Evolutionary conservation across 2,113 vertebrate genomes (phyloP).

Genomic region (Chaetorhynchus papuensis): DNA sequence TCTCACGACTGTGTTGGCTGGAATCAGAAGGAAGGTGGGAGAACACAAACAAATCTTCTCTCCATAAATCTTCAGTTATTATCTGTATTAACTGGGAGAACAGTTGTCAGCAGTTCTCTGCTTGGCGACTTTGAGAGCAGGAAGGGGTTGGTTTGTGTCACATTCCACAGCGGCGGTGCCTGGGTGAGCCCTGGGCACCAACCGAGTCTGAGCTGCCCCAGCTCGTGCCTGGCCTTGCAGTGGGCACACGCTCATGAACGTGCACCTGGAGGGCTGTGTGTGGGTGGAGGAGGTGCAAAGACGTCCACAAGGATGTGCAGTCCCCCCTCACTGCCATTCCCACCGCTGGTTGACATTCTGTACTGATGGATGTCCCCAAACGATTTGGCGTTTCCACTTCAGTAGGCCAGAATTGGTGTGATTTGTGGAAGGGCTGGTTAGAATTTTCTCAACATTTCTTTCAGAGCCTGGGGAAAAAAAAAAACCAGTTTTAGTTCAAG

Average conservation of each 20-base stretch:
- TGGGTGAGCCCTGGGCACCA: fast-evolving
- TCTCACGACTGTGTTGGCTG: fast-evolving
- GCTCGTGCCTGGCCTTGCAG: background rate
- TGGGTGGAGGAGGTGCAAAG: background rate
- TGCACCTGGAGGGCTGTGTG: fast-evolving
- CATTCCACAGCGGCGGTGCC: fast-evolving
- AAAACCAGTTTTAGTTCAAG: background rate
- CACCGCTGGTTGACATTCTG: background rate
- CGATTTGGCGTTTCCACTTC: background rate
- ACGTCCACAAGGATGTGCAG: background rate
- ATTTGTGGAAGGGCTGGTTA: background rate
- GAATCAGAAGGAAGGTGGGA: background rate
- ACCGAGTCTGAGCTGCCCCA: background rate
- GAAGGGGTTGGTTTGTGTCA: background rate
- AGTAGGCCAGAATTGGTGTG: background rate
- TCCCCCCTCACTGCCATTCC: fast-evolving
- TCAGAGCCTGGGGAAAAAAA: background rate
- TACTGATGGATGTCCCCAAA: background rate
- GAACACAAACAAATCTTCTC: background rate
- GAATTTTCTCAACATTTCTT: background rate
- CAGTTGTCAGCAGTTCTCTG: background rate
- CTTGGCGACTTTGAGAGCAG: background rate
- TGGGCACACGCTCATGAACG: fast-evolving
- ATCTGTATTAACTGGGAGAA: background rate
- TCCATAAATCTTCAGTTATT: background rate